These are phyloP conservation scores for Onychostoma macrolepis DNA, from an alignment of 2,113 vertebrate genomes.

Conservation along the genomic window DNA sequence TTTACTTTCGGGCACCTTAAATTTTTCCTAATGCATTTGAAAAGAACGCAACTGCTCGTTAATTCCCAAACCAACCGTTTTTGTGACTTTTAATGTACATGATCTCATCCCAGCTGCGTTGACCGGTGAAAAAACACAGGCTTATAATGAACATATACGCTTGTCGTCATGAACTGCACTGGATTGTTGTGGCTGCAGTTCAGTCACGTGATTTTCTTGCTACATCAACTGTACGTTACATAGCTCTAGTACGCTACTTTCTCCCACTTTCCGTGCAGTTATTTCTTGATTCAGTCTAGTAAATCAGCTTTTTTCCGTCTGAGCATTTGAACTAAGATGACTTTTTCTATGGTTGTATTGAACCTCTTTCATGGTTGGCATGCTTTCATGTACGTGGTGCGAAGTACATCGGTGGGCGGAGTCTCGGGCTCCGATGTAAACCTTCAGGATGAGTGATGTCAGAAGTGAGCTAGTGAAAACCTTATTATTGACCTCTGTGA, in stretches of 20 bases:
- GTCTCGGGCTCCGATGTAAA: not conserved
- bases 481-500: constrained; percentile 59
- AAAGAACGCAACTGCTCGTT: not conserved
- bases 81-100: constrained; percentile 21
- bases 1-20: not conserved
- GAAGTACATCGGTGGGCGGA: constrained; percentile 7
- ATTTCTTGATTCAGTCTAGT: constrained; percentile 35
- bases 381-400: constrained; percentile 48
- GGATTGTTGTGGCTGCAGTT: constrained; percentile 32
- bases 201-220: constrained; percentile 24
- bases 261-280: constrained; percentile 24
- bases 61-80: not conserved
- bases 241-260: constrained; percentile 33
- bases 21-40: not conserved
- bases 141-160: constrained; percentile 26
- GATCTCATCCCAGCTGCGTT: constrained; percentile 12
- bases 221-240: not conserved
- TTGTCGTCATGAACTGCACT: constrained; percentile 30
- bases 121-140: not conserved
- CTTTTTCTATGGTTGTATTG: constrained; percentile 43
- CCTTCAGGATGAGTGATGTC: constrained; percentile 40
- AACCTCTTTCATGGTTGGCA: constrained; percentile 46
- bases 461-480: constrained; percentile 49
- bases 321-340: constrained; percentile 40
- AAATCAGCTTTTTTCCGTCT: constrained; percentile 15